phyloP scores from a whole-genome alignment of 2,888 invertebrate species.

The Nebria brevicollis region DNA sequence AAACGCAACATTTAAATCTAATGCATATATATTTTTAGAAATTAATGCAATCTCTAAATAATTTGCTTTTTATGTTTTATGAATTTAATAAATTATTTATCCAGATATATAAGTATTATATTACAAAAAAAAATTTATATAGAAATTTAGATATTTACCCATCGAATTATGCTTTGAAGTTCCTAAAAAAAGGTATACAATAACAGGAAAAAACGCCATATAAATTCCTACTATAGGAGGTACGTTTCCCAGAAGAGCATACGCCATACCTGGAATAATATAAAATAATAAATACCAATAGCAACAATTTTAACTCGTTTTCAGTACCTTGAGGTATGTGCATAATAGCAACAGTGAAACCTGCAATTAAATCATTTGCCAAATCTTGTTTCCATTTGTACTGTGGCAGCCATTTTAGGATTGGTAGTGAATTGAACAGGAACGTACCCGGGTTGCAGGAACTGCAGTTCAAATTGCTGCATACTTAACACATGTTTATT shows the following conservation, averaged over 20 bases:
- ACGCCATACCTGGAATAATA: constrained; percentile 66
- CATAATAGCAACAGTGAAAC: constrained; percentile 85
- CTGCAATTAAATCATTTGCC: constrained; percentile 79
- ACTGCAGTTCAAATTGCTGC: constrained; percentile 46
- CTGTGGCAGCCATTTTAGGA: constrained; percentile 70
- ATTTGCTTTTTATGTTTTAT: too few species aligned
- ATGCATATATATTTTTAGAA: too few species aligned
- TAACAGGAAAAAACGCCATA: constrained; percentile 68
- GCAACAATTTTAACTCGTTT: not conserved
- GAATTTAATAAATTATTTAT: too few species aligned
- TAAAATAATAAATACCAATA: not conserved
- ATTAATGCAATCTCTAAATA: too few species aligned
- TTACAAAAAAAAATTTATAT: not conserved
- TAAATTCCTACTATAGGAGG: constrained; percentile 67
- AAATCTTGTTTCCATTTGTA: constrained; percentile 72
- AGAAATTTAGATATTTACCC: constrained; percentile 55
- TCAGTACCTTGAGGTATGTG: constrained; percentile 80
- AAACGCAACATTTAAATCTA: too few species aligned
- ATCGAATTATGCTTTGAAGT: constrained; percentile 62
- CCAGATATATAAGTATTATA: not conserved
- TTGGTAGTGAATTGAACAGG: constrained; percentile 63
- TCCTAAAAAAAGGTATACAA: constrained; percentile 61
- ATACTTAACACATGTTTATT: constrained; percentile 12
- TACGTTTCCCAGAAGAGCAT: constrained; percentile 66
- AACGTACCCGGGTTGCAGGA: constrained; percentile 50